These are phyloP conservation scores for Hapalemur alaotrensis DNA, from an alignment of 2,797 vertebrate genomes.

Conservation along the genomic window DNA sequence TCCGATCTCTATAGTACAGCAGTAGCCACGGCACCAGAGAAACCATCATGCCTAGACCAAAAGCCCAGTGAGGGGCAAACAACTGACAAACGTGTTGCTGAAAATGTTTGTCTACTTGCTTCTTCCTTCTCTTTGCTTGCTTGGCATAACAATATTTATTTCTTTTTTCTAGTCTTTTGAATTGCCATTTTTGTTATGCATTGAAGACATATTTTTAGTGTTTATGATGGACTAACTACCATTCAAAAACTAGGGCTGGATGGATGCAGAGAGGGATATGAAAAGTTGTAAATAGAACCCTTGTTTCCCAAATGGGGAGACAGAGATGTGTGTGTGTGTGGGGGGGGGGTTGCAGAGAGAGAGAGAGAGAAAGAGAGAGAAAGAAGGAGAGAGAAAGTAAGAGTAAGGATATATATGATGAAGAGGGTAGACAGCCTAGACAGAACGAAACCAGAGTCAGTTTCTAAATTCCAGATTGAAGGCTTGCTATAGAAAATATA, in stretches of 20 bases:
- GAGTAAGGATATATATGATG: background rate
- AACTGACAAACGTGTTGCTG: background rate
- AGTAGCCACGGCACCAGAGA: background rate
- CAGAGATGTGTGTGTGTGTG: background rate
- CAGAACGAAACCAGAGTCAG: background rate
- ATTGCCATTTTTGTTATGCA: background rate
- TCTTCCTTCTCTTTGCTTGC: background rate
- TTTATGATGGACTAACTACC: background rate
- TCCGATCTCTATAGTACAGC: constrained; percentile 32
- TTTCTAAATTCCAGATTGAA: constrained; percentile 8
- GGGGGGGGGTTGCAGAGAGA: background rate
- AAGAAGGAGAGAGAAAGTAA: background rate
- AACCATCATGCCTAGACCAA: background rate
- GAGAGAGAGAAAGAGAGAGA: background rate
- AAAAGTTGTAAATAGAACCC: background rate
- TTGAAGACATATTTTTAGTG: background rate
- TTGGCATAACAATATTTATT: background rate
- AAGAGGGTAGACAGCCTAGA: background rate
- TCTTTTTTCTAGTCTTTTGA: background rate
- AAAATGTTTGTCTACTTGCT: background rate
- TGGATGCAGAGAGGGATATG: background rate
- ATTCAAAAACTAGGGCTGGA: background rate
- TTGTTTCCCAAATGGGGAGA: background rate
- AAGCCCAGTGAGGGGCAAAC: background rate
- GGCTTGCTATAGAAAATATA: background rate